Evolutionary conservation across 1,140 invertebrate genomes (phyloP).

Genomic region (Polypedilum vanderplanki): DNA sequence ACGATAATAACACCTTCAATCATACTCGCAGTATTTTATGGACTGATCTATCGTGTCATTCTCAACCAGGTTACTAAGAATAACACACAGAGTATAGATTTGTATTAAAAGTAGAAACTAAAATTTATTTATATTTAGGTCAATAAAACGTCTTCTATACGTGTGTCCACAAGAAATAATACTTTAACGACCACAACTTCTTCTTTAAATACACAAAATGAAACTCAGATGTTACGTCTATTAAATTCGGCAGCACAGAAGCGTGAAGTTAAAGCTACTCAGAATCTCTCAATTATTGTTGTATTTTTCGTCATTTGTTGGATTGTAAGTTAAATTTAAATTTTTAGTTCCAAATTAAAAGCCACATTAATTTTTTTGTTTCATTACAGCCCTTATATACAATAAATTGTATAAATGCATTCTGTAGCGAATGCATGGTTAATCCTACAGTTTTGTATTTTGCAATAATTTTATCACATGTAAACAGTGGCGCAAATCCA

Average conservation of each 20-base stretch:
- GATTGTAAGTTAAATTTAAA: constrained; percentile 47
- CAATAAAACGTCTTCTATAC: constrained; percentile 40
- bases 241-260: constrained; percentile 66
- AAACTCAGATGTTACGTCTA: constrained; percentile 57
- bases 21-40: constrained; percentile 75
- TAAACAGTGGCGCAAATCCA: constrained; percentile 80
- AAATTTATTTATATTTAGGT: constrained; percentile 36
- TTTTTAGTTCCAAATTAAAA: neutral
- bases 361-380: neutral
- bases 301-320: constrained; percentile 88
- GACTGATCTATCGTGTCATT: constrained; percentile 80
- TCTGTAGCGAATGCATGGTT: constrained; percentile 60
- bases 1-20: constrained; percentile 82
- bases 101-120: neutral
- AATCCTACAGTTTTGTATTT: constrained; percentile 63
- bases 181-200: constrained; percentile 31
- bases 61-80: constrained; percentile 66
- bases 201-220: neutral
- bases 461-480: constrained; percentile 82
- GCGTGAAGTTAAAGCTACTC: constrained; percentile 83
- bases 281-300: constrained; percentile 84
- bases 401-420: constrained; percentile 80
- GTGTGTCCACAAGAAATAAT: constrained; percentile 29
- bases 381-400: constrained; percentile 64
- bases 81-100: neutral